Conservation (phyloP, 2,113 vertebrate genomes). For the Lagopus leucura region DNA sequence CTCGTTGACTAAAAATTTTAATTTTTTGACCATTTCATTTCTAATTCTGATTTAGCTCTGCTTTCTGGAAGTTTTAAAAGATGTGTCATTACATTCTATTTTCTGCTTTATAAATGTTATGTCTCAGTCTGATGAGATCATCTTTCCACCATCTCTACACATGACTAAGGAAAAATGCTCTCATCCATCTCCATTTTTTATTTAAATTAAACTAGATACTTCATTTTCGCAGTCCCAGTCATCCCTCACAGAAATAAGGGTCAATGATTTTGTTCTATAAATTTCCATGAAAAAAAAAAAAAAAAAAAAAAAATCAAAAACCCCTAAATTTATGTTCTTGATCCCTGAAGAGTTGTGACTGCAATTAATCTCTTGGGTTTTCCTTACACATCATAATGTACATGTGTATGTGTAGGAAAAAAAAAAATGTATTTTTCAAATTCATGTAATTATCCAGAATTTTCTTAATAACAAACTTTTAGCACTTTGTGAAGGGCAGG, state of each 20-base stretch:
- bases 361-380: not conserved
- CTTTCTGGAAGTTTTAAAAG: not conserved
- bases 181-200: not conserved
- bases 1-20: not conserved
- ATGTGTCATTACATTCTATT: not conserved
- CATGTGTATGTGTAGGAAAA: not conserved
- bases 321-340: not conserved
- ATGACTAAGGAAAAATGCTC: not conserved
- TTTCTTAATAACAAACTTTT: not conserved
- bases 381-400: not conserved
- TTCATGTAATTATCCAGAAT: not conserved
- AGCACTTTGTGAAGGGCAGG: not conserved
- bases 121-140: not conserved
- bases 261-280: not conserved
- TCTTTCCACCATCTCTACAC: not conserved
- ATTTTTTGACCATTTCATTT: not conserved
- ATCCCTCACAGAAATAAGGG: not conserved
- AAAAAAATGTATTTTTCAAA: not conserved
- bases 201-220: not conserved
- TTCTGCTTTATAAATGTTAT: constrained; percentile 26
- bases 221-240: not conserved
- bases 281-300: not conserved
- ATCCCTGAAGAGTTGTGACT: not conserved
- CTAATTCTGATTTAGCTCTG: not conserved
- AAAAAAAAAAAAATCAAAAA: not conserved